phyloP scores from a whole-genome alignment of 23 tunicate species.

The Halocynthia aurantium region DNA sequence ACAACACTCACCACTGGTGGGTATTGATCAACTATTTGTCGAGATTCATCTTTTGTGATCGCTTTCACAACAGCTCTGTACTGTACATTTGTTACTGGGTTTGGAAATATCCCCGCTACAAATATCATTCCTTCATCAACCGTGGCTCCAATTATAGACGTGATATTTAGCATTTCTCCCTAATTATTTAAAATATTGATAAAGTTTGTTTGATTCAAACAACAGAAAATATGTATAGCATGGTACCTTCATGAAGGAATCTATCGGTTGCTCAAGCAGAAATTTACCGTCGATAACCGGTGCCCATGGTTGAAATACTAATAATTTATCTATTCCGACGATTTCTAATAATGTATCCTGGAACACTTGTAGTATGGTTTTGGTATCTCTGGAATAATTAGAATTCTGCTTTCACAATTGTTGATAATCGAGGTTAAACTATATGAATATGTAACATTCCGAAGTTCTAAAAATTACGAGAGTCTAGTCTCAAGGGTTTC shows the following conservation, averaged over 20 bases:
- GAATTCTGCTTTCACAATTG: too few relatives aligned
- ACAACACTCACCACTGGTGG: slow-evolving; percentile 14
- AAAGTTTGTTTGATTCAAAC: neutral
- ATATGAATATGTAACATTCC: too few relatives aligned
- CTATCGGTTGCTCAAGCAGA: slow-evolving; percentile 46
- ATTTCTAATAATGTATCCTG: neutral
- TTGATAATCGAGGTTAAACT: too few relatives aligned
- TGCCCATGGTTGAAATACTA: slow-evolving; percentile 61
- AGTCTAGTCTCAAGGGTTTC: too few relatives aligned
- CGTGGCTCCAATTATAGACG: slow-evolving; percentile 46
- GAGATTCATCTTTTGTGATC: slow-evolving; percentile 20
- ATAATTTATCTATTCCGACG: slow-evolving; percentile 12
- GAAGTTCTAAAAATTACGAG: too few relatives aligned
- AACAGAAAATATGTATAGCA: too few relatives aligned
- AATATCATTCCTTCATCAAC: slow-evolving; percentile 55
- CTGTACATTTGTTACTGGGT: slow-evolving; percentile 3
- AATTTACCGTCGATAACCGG: slow-evolving; percentile 56
- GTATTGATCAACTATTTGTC: neutral
- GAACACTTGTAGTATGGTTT: neutral
- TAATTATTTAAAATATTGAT: neutral
- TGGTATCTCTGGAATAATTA: neutral
- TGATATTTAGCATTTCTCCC: slow-evolving; percentile 28
- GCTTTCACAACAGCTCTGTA: slow-evolving; percentile 28
- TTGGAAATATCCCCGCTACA: slow-evolving; percentile 50
- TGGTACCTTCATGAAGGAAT: slow-evolving; percentile 29